A percentile compares a stretch with the other conserved stretches of the same genome.
These are phyloP conservation scores for Neolamprologus variostigma DNA, from an alignment of 2,113 vertebrate genomes.

Conservation along the genomic window DNA sequence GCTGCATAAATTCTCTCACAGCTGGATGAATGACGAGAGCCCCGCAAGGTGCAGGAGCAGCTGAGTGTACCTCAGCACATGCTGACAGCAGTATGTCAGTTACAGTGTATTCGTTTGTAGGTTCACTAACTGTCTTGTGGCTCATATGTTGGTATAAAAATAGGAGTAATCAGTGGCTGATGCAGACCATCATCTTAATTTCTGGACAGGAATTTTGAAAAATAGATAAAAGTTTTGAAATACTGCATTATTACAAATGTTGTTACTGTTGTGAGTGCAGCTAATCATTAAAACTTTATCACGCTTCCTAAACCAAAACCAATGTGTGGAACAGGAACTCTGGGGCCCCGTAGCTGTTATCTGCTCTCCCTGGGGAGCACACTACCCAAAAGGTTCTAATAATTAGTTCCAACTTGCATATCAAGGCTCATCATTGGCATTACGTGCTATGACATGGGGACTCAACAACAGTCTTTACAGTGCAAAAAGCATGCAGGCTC, in stretches of 20 bases:
- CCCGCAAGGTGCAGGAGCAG: neutral
- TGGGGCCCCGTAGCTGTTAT: neutral
- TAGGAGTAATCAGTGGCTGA: neutral
- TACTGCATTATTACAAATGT: neutral
- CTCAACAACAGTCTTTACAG: neutral
- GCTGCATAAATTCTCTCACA: neutral
- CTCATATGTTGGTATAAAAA: neutral
- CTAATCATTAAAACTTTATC: neutral
- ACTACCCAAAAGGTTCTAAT: neutral
- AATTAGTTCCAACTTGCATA: neutral
- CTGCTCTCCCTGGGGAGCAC: neutral
- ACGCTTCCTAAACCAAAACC: neutral
- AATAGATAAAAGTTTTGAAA: neutral
- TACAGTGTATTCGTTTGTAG: neutral
- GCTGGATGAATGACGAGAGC: neutral
- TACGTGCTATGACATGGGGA: neutral
- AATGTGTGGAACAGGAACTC: neutral
- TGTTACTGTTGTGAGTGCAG: neutral
- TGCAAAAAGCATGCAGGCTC: neutral
- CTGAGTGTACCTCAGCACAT: neutral
- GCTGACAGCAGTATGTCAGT: neutral
- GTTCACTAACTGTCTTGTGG: neutral
- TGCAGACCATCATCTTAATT: neutral
- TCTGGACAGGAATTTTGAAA: neutral
- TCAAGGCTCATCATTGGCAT: neutral